Evolutionary conservation across 2,888 invertebrate species (phyloP).

Genomic region (Lasioglossum oenotherae): DNA sequence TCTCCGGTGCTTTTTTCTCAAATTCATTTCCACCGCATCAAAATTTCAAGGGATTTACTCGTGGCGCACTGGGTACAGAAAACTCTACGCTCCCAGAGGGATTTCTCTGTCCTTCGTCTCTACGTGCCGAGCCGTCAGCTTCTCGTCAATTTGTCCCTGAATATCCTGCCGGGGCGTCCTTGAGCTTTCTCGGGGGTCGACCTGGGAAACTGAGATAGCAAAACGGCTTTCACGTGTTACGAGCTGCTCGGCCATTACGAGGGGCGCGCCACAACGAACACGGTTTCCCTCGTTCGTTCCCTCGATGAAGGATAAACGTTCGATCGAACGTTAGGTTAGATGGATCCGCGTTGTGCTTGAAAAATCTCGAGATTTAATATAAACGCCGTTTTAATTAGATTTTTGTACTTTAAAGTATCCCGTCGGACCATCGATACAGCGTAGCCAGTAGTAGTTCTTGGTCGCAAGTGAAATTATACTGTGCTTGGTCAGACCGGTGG

Average conservation of each 20-base stretch:
- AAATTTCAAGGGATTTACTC: conserved; percentile 40
- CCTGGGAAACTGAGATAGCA: conserved; percentile 49
- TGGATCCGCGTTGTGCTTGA: not conserved
- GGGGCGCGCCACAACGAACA: not conserved
- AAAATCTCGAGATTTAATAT: not conserved
- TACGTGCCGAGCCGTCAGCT: conserved; percentile 37
- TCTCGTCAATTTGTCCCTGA: conserved; percentile 54
- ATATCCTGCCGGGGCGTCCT: conserved; percentile 30
- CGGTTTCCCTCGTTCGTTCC: conserved; percentile 6
- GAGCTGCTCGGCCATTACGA: conserved; percentile 32
- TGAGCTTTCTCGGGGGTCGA: conserved; percentile 19
- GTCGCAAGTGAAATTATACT: not conserved
- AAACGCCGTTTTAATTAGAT: not conserved
- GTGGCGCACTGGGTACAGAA: conserved; percentile 15
- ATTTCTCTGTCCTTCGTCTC: conserved; percentile 26
- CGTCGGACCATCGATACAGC: too few species aligned
- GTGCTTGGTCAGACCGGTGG: not conserved
- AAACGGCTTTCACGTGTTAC: conserved; percentile 49
- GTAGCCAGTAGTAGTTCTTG: too few species aligned
- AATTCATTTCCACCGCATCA: conserved; percentile 46
- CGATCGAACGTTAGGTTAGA: conserved; percentile 16
- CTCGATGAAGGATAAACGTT: conserved; percentile 17
- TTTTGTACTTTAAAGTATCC: not conserved
- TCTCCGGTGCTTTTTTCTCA: conserved; percentile 19
- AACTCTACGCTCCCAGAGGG: conserved; percentile 24